Percentiles rank a stretch among this genome's conserved stretches.
These are phyloP conservation scores for Psix sp. DNA, from an alignment of 1,140 invertebrate genomes.

Conservation along the genomic window DNA sequence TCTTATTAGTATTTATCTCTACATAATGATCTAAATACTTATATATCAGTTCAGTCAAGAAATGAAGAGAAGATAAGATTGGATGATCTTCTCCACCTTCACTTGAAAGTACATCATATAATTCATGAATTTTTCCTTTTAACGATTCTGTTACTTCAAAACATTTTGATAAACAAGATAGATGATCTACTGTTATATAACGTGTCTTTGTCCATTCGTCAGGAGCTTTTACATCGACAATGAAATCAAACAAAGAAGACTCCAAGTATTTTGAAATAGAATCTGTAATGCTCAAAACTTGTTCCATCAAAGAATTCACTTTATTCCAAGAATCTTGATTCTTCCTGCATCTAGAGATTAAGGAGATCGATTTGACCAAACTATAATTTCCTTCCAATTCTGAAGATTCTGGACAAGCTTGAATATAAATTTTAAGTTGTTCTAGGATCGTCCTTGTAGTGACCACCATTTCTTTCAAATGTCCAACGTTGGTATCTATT, in stretches of 20 bases:
- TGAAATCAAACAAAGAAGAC: constrained; percentile 68
- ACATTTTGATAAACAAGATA: constrained; percentile 62
- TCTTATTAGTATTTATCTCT: too few relatives aligned
- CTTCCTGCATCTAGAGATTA: constrained; percentile 76
- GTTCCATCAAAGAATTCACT: constrained; percentile 71
- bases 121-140: constrained; percentile 58
- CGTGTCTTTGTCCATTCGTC: constrained; percentile 60
- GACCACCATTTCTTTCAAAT: constrained; percentile 76
- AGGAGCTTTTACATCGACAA: constrained; percentile 61
- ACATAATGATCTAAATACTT: constrained; percentile 42
- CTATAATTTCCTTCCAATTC: constrained; percentile 64
- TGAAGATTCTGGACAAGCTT: constrained; percentile 77
- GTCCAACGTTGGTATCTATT: constrained; percentile 54
- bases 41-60: constrained; percentile 56
- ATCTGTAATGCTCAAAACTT: constrained; percentile 24
- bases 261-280: constrained; percentile 73
- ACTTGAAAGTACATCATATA: constrained; percentile 71
- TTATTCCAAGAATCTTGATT: constrained; percentile 76
- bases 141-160: constrained; percentile 68
- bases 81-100: constrained; percentile 67
- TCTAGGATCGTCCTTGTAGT: constrained; percentile 77
- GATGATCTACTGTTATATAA: constrained; percentile 72
- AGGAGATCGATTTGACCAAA: constrained; percentile 66
- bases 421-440: constrained; percentile 79
- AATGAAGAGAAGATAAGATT: constrained; percentile 62